Evolutionary conservation across 2,888 invertebrate species (phyloP).

Genomic region (Eumacrocentrus americanus): DNA sequence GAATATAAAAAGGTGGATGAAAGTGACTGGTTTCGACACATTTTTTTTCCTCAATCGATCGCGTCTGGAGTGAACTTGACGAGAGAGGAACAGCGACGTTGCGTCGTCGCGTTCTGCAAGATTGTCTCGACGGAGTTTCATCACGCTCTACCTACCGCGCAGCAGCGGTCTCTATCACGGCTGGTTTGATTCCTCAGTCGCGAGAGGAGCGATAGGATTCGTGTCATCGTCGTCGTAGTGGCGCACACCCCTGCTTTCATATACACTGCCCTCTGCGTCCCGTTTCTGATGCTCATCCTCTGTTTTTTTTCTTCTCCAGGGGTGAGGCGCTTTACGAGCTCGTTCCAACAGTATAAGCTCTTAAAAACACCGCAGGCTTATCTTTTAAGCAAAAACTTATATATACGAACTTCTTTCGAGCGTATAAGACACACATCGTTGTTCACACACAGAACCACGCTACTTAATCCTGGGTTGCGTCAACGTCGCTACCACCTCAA

Average conservation of each 20-base stretch:
- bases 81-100: conserved; percentile 16
- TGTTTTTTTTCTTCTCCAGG: not conserved
- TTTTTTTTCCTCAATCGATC: conserved; percentile 25
- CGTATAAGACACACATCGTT: not conserved
- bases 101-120: conserved; percentile 18
- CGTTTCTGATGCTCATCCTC: not conserved
- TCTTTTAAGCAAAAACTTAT: conserved; percentile 44
- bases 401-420: not conserved
- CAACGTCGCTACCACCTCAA: no score
- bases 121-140: conserved; percentile 35
- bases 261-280: not conserved
- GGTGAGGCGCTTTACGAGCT: conserved; percentile 40
- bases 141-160: conserved; percentile 32
- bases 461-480: no score
- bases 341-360: conserved; percentile 39
- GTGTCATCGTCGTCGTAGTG: not conserved
- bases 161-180: conserved; percentile 33
- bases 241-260: not conserved
- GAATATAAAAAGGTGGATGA: conserved; percentile 25
- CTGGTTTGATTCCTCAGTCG: conserved; percentile 34
- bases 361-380: conserved; percentile 47
- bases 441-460: no score
- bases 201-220: conserved; percentile 4
- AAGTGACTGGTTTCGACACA: conserved; percentile 31
- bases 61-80: conserved; percentile 6